Base-by-base conservation (phyloP, 2,888 invertebrate species). In the Sialis lutaria region DNA sequence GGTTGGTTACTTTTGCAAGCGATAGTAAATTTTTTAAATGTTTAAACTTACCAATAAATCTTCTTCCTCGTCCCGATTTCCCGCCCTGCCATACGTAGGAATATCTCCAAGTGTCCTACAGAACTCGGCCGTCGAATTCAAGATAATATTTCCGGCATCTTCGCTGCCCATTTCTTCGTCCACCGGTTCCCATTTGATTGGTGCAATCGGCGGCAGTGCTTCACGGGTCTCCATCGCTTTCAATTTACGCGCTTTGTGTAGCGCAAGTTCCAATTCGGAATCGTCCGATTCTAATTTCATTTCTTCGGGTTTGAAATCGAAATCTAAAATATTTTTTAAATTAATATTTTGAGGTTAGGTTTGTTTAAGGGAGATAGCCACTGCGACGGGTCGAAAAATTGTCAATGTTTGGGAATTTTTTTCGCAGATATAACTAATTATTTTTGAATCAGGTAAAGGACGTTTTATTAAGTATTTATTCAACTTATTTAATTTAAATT, bases 91-190 rank as follows among this genome's bases (percentile, higher is more conserved):
- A 62, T 92, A 92, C 0, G 92, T 92, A 48, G 95, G 93, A 57
- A 93, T 92, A 62, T 95, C 93, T 1, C 95, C 65, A 6, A 96
- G 73, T 42, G 92, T 91, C 56, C 95, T 79, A 61, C 96, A 96
- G 70, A 96, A 96, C 72, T 96, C 96, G 0, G 95, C 93, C 1
- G 93, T 95, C 1, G 91, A 82, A 70, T 96, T 92, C 47, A 96
- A 68, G 48, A 84, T 77, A 58, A 95, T 93, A 54, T 75, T 73
- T 4, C 68, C 69, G 32, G 53, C 55, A 46, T 61, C 65, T 6
- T 52, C 46, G 33, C 8, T 12, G 6, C 35, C 8, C 37, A 39
- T 8, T 9, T 53, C 50, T 45, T 59, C 60, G 13, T 63, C 61
- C 12, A 56, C 56, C 4, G 58, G 56, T 51, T 65, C 65, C 30